These are phyloP conservation scores for Polyommatus iphigenia DNA, from an alignment of 2,888 invertebrate species.

Conservation along the genomic window DNA sequence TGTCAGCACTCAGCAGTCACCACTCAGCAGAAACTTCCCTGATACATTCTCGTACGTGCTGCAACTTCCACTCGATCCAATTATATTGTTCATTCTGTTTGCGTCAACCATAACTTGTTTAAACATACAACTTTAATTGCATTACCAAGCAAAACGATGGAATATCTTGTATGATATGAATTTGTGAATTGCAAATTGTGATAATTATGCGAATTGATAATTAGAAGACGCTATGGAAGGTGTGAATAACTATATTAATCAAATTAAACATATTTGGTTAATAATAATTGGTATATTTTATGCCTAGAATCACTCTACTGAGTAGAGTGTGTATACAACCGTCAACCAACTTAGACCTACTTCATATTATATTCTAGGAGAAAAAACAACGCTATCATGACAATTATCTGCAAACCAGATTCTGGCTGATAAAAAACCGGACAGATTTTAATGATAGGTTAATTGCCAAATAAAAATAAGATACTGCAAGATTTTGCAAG, in stretches of 20 bases:
- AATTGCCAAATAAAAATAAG: background rate
- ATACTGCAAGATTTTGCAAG: background rate
- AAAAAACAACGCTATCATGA: background rate
- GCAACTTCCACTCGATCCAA: background rate
- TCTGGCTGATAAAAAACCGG: background rate
- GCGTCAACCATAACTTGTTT: background rate
- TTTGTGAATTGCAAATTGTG: background rate
- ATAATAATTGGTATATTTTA: too few relatives aligned
- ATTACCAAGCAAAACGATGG: background rate
- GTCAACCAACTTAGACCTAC: background rate
- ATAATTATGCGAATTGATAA: background rate
- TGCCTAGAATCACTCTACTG: too few relatives aligned
- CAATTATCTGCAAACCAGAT: background rate
- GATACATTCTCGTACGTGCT: background rate
- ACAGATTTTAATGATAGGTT: background rate
- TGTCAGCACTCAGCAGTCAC: constrained; percentile 30
- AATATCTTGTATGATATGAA: background rate
- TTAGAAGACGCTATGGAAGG: background rate
- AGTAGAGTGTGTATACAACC: too few relatives aligned
- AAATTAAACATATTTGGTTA: background rate
- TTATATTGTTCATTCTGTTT: background rate
- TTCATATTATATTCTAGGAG: background rate
- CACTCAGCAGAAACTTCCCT: constrained; percentile 2
- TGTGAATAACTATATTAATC: background rate
- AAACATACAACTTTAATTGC: background rate